A percentile compares a stretch with the other conserved stretches of the same genome.
Evolutionary conservation across 2,888 invertebrate genomes (phyloP).

Genomic region (Macaria liturata): DNA sequence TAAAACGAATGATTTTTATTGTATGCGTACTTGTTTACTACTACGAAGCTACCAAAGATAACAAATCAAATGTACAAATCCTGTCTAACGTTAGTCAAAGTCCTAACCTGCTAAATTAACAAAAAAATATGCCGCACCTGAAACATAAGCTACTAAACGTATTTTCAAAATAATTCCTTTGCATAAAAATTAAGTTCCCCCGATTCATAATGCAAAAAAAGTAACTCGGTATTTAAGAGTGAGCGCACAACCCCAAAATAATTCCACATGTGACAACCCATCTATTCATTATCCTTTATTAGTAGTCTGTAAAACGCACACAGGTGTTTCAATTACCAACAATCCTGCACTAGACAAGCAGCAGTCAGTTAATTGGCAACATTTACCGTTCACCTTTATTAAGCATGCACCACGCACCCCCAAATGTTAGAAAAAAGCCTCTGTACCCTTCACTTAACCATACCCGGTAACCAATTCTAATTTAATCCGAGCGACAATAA

Average conservation of each 20-base stretch:
- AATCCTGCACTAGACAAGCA: slow-evolving; percentile 21
- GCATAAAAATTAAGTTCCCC: too few relatives aligned
- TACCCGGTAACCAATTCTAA: slow-evolving; percentile 43
- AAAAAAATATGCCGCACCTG: too few relatives aligned
- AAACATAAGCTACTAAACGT: too few relatives aligned
- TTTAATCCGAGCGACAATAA: slow-evolving; percentile 35
- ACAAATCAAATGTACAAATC: too few relatives aligned
- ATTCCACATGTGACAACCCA: too few relatives aligned
- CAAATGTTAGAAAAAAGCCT: slow-evolving; percentile 42
- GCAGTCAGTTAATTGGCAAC: slow-evolving; percentile 20
- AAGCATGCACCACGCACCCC: slow-evolving; percentile 40
- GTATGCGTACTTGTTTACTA: background rate
- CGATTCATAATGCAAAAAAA: too few relatives aligned
- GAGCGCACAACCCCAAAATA: too few relatives aligned
- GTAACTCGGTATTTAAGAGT: too few relatives aligned
- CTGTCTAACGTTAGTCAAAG: too few relatives aligned
- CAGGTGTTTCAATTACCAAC: slow-evolving; percentile 21
- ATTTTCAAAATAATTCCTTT: too few relatives aligned
- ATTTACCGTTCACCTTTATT: slow-evolving; percentile 31
- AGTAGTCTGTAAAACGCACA: background rate
- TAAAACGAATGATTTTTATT: background rate
- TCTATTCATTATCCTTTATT: too few relatives aligned
- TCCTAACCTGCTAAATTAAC: too few relatives aligned
- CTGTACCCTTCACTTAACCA: slow-evolving; percentile 34
- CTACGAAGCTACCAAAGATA: background rate